phyloP scores from a whole-genome alignment of 2,113 vertebrate genomes.

The Otocyon megalotis region DNA sequence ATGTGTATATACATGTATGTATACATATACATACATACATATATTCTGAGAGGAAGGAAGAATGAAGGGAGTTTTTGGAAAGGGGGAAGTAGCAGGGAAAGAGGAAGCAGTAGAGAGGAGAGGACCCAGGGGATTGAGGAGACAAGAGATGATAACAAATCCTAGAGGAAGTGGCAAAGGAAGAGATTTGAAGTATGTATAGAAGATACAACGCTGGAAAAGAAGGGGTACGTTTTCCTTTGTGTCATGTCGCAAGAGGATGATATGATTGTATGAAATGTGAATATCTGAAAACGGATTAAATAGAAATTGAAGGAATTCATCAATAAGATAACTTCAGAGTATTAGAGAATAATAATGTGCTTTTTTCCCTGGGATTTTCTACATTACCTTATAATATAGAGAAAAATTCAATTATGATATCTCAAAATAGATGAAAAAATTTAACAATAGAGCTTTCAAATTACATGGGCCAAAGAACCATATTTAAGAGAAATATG shows the following conservation, averaged over 20 bases:
- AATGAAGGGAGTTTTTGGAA: not conserved
- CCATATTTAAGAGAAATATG: not conserved
- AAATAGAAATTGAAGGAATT: constrained; percentile 34
- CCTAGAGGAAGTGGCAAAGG: not conserved
- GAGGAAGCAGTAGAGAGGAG: not conserved
- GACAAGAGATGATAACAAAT: not conserved
- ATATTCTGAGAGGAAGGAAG: not conserved
- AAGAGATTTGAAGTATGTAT: not conserved
- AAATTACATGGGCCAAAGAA: not conserved
- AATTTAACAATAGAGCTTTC: not conserved
- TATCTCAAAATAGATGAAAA: not conserved
- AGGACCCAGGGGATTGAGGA: not conserved
- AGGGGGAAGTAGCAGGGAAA: not conserved
- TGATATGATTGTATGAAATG: not conserved
- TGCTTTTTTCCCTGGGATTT: not conserved
- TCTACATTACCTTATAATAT: not conserved
- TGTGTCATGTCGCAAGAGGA: not conserved
- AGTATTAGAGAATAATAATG: not conserved
- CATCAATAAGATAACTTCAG: not conserved
- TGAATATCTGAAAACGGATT: not conserved
- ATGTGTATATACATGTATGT: too few relatives aligned
- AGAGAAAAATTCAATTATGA: not conserved
- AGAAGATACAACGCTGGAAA: not conserved
- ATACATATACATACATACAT: not conserved
- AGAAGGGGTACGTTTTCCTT: not conserved